Evolutionary conservation across 2,888 invertebrate genomes (phyloP).

Genomic region (Melanostoma mellinum): DNA sequence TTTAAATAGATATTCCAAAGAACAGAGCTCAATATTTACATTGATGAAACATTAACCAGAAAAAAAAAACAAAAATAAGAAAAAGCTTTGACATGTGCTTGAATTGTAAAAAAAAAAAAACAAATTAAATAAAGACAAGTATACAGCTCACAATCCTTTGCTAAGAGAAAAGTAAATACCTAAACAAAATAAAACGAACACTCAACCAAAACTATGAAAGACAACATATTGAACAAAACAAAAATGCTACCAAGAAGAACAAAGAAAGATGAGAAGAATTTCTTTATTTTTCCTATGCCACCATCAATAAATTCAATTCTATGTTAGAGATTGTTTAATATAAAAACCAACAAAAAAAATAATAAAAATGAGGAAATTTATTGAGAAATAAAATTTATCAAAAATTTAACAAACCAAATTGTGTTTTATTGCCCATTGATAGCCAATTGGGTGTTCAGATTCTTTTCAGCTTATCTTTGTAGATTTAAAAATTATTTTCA

Average conservation of each 20-base stretch:
- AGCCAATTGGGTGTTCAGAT: slow-evolving; percentile 34
- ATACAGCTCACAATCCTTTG: slow-evolving; percentile 62
- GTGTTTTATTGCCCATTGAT: slow-evolving; percentile 60
- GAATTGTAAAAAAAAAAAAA: slow-evolving; percentile 40
- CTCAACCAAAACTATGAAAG: slow-evolving; percentile 31
- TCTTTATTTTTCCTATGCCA: slow-evolving; percentile 71
- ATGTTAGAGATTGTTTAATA: slow-evolving; percentile 72
- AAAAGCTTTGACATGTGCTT: slow-evolving; percentile 63
- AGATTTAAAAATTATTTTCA: too few species aligned
- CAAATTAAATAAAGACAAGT: slow-evolving; percentile 22
- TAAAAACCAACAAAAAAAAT: slow-evolving; percentile 47
- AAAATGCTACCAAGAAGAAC: slow-evolving; percentile 24
- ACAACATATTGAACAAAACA: slow-evolving; percentile 16
- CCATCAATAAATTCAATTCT: slow-evolving; percentile 69
- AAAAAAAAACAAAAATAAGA: slow-evolving; percentile 30
- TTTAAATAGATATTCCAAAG: slow-evolving; percentile 53
- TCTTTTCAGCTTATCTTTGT: neutral
- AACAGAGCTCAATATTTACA: slow-evolving; percentile 47
- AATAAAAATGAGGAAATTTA: slow-evolving; percentile 68
- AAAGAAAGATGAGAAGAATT: slow-evolving; percentile 52
- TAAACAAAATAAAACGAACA: slow-evolving; percentile 21
- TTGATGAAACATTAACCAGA: slow-evolving; percentile 30
- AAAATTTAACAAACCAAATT: slow-evolving; percentile 64
- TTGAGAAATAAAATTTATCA: slow-evolving; percentile 72
- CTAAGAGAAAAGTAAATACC: slow-evolving; percentile 29